Base-by-base conservation (phyloP, 1,140 invertebrate species). In the Calycopis cecrops region DNA sequence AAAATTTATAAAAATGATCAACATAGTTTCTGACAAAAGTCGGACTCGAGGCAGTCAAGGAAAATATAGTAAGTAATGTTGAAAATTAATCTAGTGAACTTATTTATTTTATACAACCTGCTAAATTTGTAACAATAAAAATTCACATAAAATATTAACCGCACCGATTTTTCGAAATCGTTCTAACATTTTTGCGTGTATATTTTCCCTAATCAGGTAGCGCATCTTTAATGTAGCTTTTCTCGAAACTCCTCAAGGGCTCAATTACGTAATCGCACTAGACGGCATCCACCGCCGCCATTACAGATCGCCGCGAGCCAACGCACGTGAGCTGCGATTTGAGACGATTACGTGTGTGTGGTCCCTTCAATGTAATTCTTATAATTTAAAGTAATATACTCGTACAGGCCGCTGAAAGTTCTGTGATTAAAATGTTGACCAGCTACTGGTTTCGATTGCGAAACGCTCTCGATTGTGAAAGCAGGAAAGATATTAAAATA, bases 281-380 rank as follows among this genome's bases (percentile, higher is more conserved):
- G 14, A 44, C 14, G 21, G 21, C 21, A 28, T 28, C 21, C 21
- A 28, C 2, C 21, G 21, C 21, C 21, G 21, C 21, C 6, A 28
- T 28, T 28, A 28, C 21, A 28, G 40, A 17, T n/a, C 14, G 40
- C 40, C 40, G 12, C 7, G 7, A 44, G 40, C 40, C 9, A 37
- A 37, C 6, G 21, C 21, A 28, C 21, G 21, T 2, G 6, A 28
- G 6, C 2, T 3, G 21, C 21, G 21, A 28, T 28, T 28, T 28
- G 21, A 2, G 21, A 3, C 35, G 40, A 44, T 44, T 44, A 17
- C 14, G 40, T 44, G 40, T 40, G 38, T 44, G 40, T 44, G 40
- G 40, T 14, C 14, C 14, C 40, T 16, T 44, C 17, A 44, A 44
- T 9, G 40, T 44, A 44, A 44, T 44, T 44, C 40, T 44, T 44